Conservation (phyloP, 2,888 invertebrate species). For the Drosophila prostipennis region DNA sequence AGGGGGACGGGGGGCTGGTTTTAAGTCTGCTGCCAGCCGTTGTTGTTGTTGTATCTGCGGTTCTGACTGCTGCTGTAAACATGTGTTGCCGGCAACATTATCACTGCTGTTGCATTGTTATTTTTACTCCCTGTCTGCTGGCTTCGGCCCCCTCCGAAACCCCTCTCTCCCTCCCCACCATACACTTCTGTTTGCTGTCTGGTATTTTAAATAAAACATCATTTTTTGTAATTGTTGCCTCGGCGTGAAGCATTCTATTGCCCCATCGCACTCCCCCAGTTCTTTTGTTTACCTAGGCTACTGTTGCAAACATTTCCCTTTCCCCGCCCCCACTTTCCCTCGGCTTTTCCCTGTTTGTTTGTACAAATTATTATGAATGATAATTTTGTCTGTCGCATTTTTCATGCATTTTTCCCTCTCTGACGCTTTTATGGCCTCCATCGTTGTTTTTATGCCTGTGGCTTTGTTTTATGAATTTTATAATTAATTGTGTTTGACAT, state of each 20-base stretch:
- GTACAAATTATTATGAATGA: slow-evolving; percentile 73
- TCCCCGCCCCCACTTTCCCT: neutral
- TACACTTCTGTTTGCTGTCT: slow-evolving; percentile 25
- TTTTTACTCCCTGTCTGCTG: slow-evolving; percentile 44
- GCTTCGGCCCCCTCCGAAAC: slow-evolving; percentile 9
- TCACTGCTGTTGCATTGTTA: slow-evolving; percentile 54
- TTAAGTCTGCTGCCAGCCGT: slow-evolving; percentile 52
- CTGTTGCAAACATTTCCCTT: slow-evolving; percentile 34
- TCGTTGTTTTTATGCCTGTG: slow-evolving; percentile 43
- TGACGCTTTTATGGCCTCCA: slow-evolving; percentile 44
- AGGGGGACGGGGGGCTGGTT: neutral
- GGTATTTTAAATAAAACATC: slow-evolving; percentile 63
- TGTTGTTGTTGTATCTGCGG: slow-evolving; percentile 32
- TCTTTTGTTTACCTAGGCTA: slow-evolving; percentile 53
- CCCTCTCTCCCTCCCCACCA: neutral
- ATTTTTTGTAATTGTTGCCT: slow-evolving; percentile 62
- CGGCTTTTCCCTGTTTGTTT: slow-evolving; percentile 33
- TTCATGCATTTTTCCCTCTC: slow-evolving; percentile 48
- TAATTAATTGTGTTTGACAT: slow-evolving; percentile 70
- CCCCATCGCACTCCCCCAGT: slow-evolving; percentile 34
- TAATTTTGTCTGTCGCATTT: slow-evolving; percentile 70
- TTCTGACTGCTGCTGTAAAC: slow-evolving; percentile 58
- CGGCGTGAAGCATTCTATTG: slow-evolving; percentile 41
- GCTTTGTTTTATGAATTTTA: slow-evolving; percentile 62
- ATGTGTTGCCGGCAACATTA: slow-evolving; percentile 71